Evolutionary conservation across 2,888 invertebrate genomes (phyloP).

Genomic region (Pyrochroa serraticornis): DNA sequence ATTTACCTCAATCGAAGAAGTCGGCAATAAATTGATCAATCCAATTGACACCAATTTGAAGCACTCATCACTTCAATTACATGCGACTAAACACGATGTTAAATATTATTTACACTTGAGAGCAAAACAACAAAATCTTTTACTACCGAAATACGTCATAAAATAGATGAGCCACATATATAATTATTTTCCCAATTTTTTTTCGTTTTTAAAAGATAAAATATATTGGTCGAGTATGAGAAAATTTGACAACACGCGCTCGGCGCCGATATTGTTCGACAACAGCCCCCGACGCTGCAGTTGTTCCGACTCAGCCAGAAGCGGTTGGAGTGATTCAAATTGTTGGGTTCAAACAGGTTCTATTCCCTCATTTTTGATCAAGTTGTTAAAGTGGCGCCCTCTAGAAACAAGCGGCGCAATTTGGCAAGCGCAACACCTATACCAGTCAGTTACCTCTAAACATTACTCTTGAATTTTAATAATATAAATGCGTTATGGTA

Average conservation of each 20-base stretch:
- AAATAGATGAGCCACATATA: background rate
- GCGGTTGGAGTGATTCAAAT: conserved; percentile 42
- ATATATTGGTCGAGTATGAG: conserved; percentile 18
- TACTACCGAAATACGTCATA: too few relatives aligned
- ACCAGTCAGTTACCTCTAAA: too few relatives aligned
- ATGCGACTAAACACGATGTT: conserved; percentile 12
- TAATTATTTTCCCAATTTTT: conserved; percentile 3
- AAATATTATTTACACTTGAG: conserved; percentile 12
- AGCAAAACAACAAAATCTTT: conserved; percentile 5
- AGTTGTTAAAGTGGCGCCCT: background rate
- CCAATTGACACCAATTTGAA: conserved; percentile 36
- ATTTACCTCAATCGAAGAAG: conserved; percentile 34
- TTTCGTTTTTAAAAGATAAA: background rate
- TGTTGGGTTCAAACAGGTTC: conserved; percentile 42
- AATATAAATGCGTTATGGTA: too few relatives aligned
- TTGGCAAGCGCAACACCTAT: too few relatives aligned
- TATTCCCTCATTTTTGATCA: background rate
- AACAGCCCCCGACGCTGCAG: conserved; percentile 40
- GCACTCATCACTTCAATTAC: conserved; percentile 33
- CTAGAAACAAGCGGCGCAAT: too few relatives aligned
- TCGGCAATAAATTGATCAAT: conserved; percentile 32
- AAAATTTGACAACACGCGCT: conserved; percentile 33
- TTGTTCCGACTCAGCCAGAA: conserved; percentile 41
- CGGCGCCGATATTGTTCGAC: conserved; percentile 34
- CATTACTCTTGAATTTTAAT: too few relatives aligned